Evolutionary conservation across 2,888 invertebrate genomes (phyloP).

Genomic region (Brachylomia viminalis): DNA sequence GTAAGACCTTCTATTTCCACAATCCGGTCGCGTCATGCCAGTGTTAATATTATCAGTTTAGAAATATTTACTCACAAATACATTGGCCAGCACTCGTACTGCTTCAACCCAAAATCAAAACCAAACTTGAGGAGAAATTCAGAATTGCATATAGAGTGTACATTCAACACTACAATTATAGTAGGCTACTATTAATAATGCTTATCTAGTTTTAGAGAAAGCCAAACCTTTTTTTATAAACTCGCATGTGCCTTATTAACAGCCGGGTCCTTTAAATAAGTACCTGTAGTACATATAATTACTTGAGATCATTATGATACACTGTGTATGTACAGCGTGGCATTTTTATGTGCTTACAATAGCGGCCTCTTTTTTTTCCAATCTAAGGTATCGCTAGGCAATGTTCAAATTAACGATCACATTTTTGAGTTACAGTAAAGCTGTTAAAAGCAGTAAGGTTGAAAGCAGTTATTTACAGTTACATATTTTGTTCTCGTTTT

Average conservation of each 20-base stretch:
- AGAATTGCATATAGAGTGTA: conserved; percentile 10
- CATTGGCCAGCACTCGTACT: conserved; percentile 24
- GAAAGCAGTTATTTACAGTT: neutral
- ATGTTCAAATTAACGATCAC: neutral
- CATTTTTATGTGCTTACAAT: neutral
- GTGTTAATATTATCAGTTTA: conserved; percentile 9
- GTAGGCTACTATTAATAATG: neutral
- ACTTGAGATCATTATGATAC: neutral
- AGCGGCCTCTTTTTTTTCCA: neutral
- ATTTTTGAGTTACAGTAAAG: neutral
- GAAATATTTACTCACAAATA: conserved; percentile 37
- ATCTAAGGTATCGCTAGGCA: neutral
- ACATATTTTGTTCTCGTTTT: neutral
- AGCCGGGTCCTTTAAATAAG: neutral
- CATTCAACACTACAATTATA: neutral
- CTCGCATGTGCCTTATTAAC: neutral
- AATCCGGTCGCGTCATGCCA: neutral
- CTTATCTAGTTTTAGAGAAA: neutral
- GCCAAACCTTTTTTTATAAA: neutral
- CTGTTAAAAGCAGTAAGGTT: too few species aligned
- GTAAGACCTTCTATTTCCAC: neutral
- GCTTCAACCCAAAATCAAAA: neutral
- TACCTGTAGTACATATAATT: neutral
- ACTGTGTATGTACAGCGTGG: neutral
- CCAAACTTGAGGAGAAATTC: neutral